Evolutionary conservation across 2,888 invertebrate species (phyloP).

Genomic region (Rotaria macrura): DNA sequence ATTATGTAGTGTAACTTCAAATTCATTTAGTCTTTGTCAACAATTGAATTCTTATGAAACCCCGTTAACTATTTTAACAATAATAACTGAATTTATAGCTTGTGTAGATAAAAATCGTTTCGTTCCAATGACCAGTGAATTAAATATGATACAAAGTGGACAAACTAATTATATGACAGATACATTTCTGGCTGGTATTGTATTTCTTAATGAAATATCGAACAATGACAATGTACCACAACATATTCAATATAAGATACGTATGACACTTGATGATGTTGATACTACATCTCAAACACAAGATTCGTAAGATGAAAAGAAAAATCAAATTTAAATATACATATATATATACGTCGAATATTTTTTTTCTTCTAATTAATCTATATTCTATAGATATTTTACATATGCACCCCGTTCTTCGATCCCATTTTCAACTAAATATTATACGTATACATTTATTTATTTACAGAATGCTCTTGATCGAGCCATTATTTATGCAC

Average conservation of each 20-base stretch:
- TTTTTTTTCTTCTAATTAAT: not conserved
- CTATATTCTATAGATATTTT: not conserved
- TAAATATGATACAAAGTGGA: slow-evolving; percentile 11
- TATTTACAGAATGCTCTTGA: slow-evolving; percentile 75
- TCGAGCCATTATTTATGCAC: slow-evolving; percentile 60
- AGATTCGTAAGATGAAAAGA: not conserved
- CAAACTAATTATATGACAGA: slow-evolving; percentile 6
- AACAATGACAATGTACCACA: slow-evolving; percentile 7
- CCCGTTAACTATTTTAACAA: not conserved
- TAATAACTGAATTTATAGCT: not conserved
- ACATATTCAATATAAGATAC: slow-evolving; percentile 28
- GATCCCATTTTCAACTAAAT: slow-evolving; percentile 51
- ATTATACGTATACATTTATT: slow-evolving; percentile 64
- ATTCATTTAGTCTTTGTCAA: not conserved
- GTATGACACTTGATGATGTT: slow-evolving; percentile 22
- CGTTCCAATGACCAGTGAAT: not conserved
- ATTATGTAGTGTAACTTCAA: not conserved
- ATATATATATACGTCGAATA: no score
- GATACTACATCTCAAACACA: slow-evolving; percentile 16
- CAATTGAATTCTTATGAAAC: not conserved
- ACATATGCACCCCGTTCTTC: slow-evolving; percentile 37
- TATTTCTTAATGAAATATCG: not conserved
- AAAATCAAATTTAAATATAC: no score
- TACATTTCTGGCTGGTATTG: slow-evolving; percentile 25
- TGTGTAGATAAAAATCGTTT: slow-evolving; percentile 28